These are phyloP conservation scores for Flexamia atlantica DNA, from an alignment of 2,888 invertebrate genomes.

Conservation along the genomic window DNA sequence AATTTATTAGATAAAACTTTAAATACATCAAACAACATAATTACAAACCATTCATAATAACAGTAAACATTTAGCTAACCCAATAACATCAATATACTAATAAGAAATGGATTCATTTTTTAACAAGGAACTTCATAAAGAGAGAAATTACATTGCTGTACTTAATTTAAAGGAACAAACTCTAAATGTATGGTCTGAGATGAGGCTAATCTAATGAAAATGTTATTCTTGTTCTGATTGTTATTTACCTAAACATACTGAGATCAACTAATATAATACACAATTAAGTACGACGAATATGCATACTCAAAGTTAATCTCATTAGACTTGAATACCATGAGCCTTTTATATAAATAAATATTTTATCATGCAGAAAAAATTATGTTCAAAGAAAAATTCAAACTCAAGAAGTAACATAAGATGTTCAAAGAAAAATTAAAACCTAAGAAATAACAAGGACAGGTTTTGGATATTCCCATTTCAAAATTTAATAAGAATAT, in stretches of 20 bases:
- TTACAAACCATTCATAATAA: constrained; percentile 47
- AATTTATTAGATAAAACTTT: constrained; percentile 44
- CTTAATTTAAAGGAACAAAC: constrained; percentile 30
- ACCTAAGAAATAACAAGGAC: no score
- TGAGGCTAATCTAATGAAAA: neutral
- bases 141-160: constrained; percentile 45
- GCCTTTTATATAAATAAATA: no score
- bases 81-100: constrained; percentile 44
- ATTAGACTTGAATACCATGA: no score
- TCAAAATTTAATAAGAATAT: no score
- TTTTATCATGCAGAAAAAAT: no score
- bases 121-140: constrained; percentile 53
- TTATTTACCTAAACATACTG: constrained; percentile 9
- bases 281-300: constrained; percentile 6
- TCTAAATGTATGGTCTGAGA: constrained; percentile 20
- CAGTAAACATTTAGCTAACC: constrained; percentile 46
- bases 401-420: no score
- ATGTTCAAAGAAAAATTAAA: no score
- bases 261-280: constrained; percentile 31
- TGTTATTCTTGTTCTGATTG: neutral
- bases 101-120: constrained; percentile 50
- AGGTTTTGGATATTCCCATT: no score
- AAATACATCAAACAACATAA: constrained; percentile 46
- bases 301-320: no score
- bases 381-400: no score